Evolutionary conservation across 2,113 vertebrate species (phyloP).

Genomic region (Neodon shergylaensis): DNA sequence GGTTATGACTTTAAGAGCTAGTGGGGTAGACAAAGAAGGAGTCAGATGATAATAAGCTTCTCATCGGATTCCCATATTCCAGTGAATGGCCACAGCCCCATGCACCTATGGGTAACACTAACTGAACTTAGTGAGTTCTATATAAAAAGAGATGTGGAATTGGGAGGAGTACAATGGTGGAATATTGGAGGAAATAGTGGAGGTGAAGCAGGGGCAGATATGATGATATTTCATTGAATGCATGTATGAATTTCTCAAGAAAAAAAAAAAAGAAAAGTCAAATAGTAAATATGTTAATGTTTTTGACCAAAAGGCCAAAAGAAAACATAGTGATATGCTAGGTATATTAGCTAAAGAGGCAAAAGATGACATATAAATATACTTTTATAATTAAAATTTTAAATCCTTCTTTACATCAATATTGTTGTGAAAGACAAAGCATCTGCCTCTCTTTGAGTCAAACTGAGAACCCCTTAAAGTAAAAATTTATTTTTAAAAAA

Average conservation of each 20-base stretch:
- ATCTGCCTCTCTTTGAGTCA: not conserved
- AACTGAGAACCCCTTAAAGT: not conserved
- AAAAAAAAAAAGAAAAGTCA: not conserved
- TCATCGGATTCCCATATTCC: not conserved
- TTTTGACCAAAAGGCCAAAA: not conserved
- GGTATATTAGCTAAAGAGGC: not conserved
- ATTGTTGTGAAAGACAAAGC: accelerated
- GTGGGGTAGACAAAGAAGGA: not conserved
- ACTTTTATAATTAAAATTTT: not conserved
- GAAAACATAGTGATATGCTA: not conserved
- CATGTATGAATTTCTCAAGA: not conserved
- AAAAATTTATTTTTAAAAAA: not conserved
- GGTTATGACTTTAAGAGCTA: not conserved
- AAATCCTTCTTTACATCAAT: not conserved
- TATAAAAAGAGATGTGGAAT: not conserved
- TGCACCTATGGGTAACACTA: not conserved
- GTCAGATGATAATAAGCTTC: no score
- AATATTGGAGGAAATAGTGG: not conserved
- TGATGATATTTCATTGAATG: not conserved
- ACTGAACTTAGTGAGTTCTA: not conserved
- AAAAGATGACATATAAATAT: not conserved
- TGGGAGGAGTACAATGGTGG: not conserved
- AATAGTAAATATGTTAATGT: not conserved
- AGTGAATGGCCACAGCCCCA: not conserved
- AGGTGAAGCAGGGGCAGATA: not conserved